Percentiles rank a stretch among this genome's conserved stretches.
Conservation (phyloP, 2,797 vertebrate genomes). For the Anguilla anguilla region DNA sequence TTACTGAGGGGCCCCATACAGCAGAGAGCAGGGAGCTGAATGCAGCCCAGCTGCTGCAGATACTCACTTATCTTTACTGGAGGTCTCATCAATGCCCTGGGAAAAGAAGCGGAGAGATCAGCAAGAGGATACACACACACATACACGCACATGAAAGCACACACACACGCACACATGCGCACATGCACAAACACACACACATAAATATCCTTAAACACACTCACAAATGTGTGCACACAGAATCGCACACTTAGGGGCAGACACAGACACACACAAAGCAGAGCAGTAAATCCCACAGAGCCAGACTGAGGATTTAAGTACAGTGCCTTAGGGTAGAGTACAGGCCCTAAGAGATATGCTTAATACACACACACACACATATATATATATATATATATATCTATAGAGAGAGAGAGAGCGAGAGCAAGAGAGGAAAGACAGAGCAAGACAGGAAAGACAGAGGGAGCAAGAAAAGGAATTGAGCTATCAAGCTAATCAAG, state of each 20-base stretch:
- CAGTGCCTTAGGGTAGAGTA: neutral
- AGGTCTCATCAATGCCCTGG: slow-evolving; percentile 90
- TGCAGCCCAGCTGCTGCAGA: neutral
- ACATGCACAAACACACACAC: neutral
- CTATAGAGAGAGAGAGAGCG: neutral
- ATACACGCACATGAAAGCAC: neutral
- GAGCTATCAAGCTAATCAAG: neutral
- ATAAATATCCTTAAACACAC: neutral
- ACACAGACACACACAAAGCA: neutral
- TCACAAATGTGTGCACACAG: neutral
- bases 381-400: neutral
- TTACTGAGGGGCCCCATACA: neutral
- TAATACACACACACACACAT: neutral
- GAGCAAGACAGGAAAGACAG: slow-evolving; percentile 43
- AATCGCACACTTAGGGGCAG: neutral
- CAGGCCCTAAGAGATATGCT: neutral
- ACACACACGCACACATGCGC: neutral
- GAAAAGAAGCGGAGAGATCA: slow-evolving; percentile 30
- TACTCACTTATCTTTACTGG: slow-evolving; percentile 94
- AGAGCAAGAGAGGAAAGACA: slow-evolving; percentile 39
- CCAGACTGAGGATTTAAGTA: neutral
- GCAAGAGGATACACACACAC: neutral
- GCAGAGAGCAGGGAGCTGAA: neutral
- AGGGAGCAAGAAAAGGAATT: slow-evolving; percentile 30
- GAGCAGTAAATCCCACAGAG: neutral